phyloP scores from a whole-genome alignment of 1,140 invertebrate species.

The Drosophila dunni region DNA sequence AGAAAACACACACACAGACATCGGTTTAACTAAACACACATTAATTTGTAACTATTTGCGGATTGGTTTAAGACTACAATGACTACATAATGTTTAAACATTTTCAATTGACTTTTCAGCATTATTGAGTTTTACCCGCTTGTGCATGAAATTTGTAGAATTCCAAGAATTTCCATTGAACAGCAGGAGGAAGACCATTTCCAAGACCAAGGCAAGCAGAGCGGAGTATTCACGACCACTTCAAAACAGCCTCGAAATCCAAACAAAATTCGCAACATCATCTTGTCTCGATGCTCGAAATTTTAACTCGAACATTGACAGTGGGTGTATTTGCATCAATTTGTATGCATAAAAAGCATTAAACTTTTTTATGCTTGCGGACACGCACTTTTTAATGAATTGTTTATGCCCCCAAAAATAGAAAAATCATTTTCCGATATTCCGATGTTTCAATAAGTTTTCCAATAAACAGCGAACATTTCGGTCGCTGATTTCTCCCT shows the following conservation, averaged over 20 bases:
- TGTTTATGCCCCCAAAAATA: constrained; percentile 67
- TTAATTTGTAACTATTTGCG: too few species aligned
- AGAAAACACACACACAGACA: too few species aligned
- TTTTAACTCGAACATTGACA: constrained; percentile 20
- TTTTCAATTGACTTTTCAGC: too few species aligned
- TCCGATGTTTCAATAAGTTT: constrained; percentile 70
- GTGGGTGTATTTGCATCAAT: constrained; percentile 7
- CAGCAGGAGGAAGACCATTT: constrained; percentile 38
- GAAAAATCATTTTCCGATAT: constrained; percentile 30
- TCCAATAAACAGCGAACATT: constrained; percentile 65
- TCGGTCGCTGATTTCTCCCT: constrained; percentile 45
- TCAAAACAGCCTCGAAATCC: constrained; percentile 21
- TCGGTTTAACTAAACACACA: too few species aligned
- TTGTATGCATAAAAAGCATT: constrained; percentile 71
- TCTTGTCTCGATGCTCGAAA: background rate
- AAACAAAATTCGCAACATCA: constrained; percentile 26
- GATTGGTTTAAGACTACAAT: too few species aligned
- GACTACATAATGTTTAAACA: too few species aligned
- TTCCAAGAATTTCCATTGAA: constrained; percentile 34
- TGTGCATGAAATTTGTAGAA: background rate
- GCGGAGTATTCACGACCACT: constrained; percentile 15
- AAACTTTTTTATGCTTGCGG: constrained; percentile 73
- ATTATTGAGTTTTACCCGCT: too few species aligned
- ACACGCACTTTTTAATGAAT: constrained; percentile 76
- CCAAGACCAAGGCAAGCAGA: background rate